Base-by-base conservation (phyloP, 2,797 vertebrate species). In the Alfaro cultratus region DNA sequence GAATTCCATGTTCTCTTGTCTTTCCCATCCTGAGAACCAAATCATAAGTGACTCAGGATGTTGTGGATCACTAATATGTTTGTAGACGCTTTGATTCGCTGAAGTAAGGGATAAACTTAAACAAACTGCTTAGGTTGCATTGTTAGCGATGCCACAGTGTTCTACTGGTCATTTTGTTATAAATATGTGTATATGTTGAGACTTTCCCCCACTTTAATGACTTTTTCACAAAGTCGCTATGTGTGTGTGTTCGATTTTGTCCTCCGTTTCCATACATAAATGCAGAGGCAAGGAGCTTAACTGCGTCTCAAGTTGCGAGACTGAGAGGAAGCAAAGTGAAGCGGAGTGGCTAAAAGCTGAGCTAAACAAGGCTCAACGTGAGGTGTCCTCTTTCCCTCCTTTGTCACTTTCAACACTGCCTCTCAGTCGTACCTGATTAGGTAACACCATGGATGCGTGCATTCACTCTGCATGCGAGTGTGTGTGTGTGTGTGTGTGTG, bases 331-430 rank as follows among this genome's bases (percentile, higher is more conserved):
- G 70, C 70, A 43, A 75, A 45, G 31, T 64, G 62, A 36, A 74
- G 76, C 67, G 73, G 74, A 81, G 55, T 67, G 51, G n/a, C 73
- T 75, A 34, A 78, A 74, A 81, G 76, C 73, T 74, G 39, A 81
- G 11, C 77, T 55, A 64, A 81, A 70, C 60, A 74, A 87, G 80
- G 75, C 74, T 84, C 75, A 85, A 3, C 0, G 34, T 18, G 49
- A 84, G 77, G 86, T 89, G 88, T 94, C 86, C 4, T 0, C 45
- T 93, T 91, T 89, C 90, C 62, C 75, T 80, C 80, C 76, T 91
- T 91, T 94, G 80, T 91, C 74, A 29, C 57, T 49, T 47, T 64
- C 34, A 88, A 91, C 87, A 92, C 80, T 88, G 80, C 46, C 73
- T 86, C 88, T 89, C 85, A 88, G 86, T 90, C 46, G 83, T 74